Base-by-base conservation (phyloP, 23 tunicate species). In the Trididemnum nubilum region DNA sequence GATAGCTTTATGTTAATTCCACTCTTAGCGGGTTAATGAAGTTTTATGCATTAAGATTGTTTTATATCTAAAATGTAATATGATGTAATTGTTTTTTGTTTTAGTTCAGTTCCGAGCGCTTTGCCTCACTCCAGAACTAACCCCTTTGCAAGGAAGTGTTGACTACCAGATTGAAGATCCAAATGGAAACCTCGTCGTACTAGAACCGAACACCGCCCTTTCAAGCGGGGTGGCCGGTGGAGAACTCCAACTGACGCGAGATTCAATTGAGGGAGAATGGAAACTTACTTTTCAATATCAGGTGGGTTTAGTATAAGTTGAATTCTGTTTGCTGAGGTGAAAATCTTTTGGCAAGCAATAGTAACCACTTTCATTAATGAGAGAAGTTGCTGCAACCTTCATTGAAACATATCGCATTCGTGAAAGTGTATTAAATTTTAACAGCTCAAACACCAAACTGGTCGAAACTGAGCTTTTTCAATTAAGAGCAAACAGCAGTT, bases 101-200 rank as follows among this genome's bases (percentile, higher is more conserved):
- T 35, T 79, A 93, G 98, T 93, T 23, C 84, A 87, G 80, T 93
- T 93, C 36, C 84, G 98, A 36, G 98, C 92, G n/a, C 66, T 93
- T 58, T 72, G 65, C 36, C 40, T 83, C 39, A 77, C 59, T 23
- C 87, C 92, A 37, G 89, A 93, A 44, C 89, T 93, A 2, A 51
- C 35, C 12, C 98, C 98, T 0, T 36, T 77, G 57, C 32, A 24
- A 3, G 90, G 90, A 33, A 73, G 32, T 18, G 81, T 93, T 31
- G 23, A 60, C 0, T 93, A 93, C 75, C 38, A 91, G 66, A 65
- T 93, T 28, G 21, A 73, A 51, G 98, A 93, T 93, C 98, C 98
- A 0, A 78, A 83, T n/a, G 79, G 63, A 49, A 93, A 93, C 80
- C 73, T 84, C 4, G 78, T 93, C 34, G 0, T 93, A 28, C 59